phyloP scores from a whole-genome alignment of 2,113 vertebrate species.

The Tetrao urogallus region DNA sequence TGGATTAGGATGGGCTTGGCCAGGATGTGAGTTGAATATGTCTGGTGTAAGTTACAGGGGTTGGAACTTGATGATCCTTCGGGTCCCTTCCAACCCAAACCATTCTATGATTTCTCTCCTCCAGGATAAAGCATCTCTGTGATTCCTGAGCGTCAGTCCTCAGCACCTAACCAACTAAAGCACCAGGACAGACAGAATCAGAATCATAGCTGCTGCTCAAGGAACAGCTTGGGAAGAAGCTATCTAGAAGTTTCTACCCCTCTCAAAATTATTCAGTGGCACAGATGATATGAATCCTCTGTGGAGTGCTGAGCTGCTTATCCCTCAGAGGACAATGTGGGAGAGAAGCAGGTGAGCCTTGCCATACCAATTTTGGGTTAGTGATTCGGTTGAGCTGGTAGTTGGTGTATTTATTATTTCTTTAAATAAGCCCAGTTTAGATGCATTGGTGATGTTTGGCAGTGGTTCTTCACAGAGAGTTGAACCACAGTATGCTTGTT shows the following conservation, averaged over 20 bases:
- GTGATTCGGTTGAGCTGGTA: background rate
- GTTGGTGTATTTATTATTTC: background rate
- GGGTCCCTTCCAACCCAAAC: too few species aligned
- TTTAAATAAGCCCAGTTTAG: background rate
- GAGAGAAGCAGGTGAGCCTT: background rate
- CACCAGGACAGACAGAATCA: background rate
- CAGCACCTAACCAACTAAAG: rapidly evolving
- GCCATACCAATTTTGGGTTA: background rate
- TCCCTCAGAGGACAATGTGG: background rate
- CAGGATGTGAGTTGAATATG: too few species aligned
- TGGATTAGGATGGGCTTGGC: too few species aligned
- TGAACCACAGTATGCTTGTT: background rate
- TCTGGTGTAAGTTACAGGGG: background rate
- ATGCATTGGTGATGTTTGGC: background rate
- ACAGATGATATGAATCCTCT: background rate
- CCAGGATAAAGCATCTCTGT: background rate
- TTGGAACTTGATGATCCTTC: too few species aligned
- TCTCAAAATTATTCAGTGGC: background rate
- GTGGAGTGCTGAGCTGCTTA: background rate
- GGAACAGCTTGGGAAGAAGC: background rate
- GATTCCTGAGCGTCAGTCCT: background rate
- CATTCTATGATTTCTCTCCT: background rate
- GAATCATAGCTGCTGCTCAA: background rate
- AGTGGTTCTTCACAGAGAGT: background rate
- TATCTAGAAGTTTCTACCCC: background rate